Percentiles rank a stretch among this genome's conserved stretches.
These are phyloP conservation scores for Balaeniceps rex DNA, from an alignment of 2,113 vertebrate species.

Conservation along the genomic window DNA sequence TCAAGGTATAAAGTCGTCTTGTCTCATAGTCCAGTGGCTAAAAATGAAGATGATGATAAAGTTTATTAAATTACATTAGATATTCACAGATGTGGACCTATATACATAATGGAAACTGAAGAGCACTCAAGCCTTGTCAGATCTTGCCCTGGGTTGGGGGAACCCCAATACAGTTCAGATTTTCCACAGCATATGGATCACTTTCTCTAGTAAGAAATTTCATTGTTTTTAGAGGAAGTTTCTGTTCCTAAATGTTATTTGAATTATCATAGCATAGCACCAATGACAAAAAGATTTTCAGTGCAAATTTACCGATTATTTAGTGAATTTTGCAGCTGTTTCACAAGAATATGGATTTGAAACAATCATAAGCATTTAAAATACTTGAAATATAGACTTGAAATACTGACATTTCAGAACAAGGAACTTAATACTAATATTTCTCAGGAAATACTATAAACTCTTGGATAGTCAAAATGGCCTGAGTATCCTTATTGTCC, in stretches of 20 bases:
- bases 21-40: constrained; percentile 81
- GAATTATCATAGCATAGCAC: not conserved
- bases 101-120: not conserved
- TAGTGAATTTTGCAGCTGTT: not conserved
- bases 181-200: not conserved
- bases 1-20: constrained; percentile 77
- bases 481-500: not conserved
- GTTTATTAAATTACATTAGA: not conserved
- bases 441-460: not conserved
- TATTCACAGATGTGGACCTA: not conserved
- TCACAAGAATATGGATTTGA: not conserved
- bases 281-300: not conserved
- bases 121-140: not conserved
- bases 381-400: not conserved
- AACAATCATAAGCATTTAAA: not conserved
- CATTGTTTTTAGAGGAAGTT: not conserved
- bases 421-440: not conserved
- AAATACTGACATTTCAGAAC: not conserved
- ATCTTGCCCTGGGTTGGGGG: not conserved
- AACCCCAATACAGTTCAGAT: not conserved
- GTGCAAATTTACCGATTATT: not conserved
- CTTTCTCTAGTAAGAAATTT: not conserved
- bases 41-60: not conserved
- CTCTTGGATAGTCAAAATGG: not conserved
- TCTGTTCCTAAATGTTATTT: not conserved